Evolutionary conservation across 2,113 vertebrate genomes (phyloP).

Genomic region (Dendropsophus ebraccatus): DNA sequence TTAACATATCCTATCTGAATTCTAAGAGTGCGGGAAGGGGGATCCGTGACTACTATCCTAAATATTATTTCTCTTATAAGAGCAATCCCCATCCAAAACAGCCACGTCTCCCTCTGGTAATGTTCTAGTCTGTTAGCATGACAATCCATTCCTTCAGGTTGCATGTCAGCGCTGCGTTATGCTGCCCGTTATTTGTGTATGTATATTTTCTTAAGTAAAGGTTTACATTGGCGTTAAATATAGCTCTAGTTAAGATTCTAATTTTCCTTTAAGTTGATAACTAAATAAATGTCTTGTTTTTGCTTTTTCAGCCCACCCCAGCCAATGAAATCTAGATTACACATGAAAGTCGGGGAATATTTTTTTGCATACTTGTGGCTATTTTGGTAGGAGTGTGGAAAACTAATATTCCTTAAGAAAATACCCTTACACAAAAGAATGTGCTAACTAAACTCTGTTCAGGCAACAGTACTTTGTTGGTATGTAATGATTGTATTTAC

Average conservation of each 20-base stretch:
- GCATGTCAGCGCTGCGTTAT: too few species aligned
- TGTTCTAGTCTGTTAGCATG: too few species aligned
- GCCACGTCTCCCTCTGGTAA: too few species aligned
- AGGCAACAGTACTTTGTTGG: constrained; percentile 57
- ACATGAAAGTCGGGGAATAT: constrained; percentile 45
- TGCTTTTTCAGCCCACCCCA: constrained; percentile 40
- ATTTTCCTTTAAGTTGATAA: constrained; percentile 26
- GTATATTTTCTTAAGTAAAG: too few species aligned
- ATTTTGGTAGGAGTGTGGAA: constrained; percentile 58
- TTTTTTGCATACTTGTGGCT: constrained; percentile 43
- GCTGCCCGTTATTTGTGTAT: too few species aligned
- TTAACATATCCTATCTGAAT: too few species aligned
- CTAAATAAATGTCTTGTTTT: constrained; percentile 51
- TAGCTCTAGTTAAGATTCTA: constrained; percentile 1
- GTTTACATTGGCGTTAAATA: neutral
- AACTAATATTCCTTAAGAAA: constrained; percentile 59
- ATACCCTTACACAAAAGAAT: constrained; percentile 50
- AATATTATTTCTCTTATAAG: too few species aligned
- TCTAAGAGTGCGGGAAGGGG: too few species aligned
- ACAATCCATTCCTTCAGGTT: too few species aligned
- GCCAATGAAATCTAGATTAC: constrained; percentile 37
- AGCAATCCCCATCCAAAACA: too few species aligned
- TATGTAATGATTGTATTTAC: constrained; percentile 43
- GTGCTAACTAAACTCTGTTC: constrained; percentile 56
- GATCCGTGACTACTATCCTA: too few species aligned